Base-by-base conservation (phyloP, 2,113 vertebrate species). In the Casuarius casuarius region DNA sequence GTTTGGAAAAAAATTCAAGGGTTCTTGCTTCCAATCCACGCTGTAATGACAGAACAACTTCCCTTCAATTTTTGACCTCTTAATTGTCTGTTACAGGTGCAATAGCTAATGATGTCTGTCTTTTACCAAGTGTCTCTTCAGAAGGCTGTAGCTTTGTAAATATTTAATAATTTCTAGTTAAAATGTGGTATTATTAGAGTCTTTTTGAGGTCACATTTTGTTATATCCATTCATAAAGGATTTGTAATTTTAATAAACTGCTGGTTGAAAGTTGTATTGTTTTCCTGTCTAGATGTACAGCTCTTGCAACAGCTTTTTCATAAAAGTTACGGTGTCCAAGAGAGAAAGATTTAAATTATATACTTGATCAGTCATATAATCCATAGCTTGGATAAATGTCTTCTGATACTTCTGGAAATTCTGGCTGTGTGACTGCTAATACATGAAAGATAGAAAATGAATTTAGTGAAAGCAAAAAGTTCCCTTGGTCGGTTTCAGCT, bases 101-200 rank as follows among this genome's bases (percentile, higher is more conserved):
- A 76, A 79, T 79, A 42, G 48, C 44, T 92, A 76, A 90, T 62
- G 81, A 15, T 76, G 73, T 44, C 81, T 87, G 28, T 73, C 3
- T 0, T 76, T 94, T 85, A 49, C 71, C 48, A 59, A 87, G 22
- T 73, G n/a, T 66, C 59, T 90, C 78, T 83, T 59, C 71, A 70
- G 71, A 88, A 42, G 73, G 67, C 61, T 82, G 78, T 5, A 56
- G 40, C 87, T 94, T 87, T 68, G 71, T 91, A 95, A 96, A 96
- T 95, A 89, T 82, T 94, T 91, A 72, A 92, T 89, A 46, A 58
- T 26, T 22, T 68, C 62, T 92, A n/a, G 52, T 92, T 90, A 84
- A 88, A 91, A 80, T 25, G 58, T n/a, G 38, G 40, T 61, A 38
- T 90, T 71, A 80, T 65, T 93, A 77, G 19, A 85, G 75, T 31